Conservation (phyloP, 2,888 invertebrate species). For the Nomada flava region DNA sequence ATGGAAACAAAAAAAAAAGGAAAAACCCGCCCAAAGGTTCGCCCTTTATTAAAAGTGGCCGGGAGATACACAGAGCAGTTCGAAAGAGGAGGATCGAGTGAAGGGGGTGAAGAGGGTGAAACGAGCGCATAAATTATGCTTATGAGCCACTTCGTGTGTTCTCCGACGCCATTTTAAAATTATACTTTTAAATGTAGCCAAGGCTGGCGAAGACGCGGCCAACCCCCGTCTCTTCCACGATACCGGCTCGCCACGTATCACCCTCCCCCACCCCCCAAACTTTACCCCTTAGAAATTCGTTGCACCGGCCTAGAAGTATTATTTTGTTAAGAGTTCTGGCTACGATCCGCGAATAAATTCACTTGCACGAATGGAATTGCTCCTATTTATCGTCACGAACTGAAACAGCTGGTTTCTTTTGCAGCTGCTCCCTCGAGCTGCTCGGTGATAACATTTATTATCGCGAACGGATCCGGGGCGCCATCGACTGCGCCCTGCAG, state of each 20-base stretch:
- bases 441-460: constrained; percentile 67
- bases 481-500: neutral
- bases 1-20: constrained; percentile 52
- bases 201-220: constrained; percentile 28
- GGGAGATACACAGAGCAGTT: constrained; percentile 42
- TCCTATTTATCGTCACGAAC: constrained; percentile 48
- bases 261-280: constrained; percentile 38
- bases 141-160: constrained; percentile 76
- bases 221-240: constrained; percentile 30
- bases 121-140: constrained; percentile 75
- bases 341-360: constrained; percentile 54
- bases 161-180: constrained; percentile 73
- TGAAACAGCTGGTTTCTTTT: constrained; percentile 52
- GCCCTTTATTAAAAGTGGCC: constrained; percentile 70
- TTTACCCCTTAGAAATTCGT: constrained; percentile 54
- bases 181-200: constrained; percentile 73
- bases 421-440: constrained; percentile 33
- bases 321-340: constrained; percentile 58
- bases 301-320: constrained; percentile 54
- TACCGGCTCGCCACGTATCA: constrained; percentile 61
- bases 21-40: constrained; percentile 4
- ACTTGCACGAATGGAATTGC: constrained; percentile 20
- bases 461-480: constrained; percentile 27
- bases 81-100: constrained; percentile 1
- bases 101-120: constrained; percentile 43